phyloP scores from a whole-genome alignment of 2,113 vertebrate genomes.

The Prietella phreatophila region DNA sequence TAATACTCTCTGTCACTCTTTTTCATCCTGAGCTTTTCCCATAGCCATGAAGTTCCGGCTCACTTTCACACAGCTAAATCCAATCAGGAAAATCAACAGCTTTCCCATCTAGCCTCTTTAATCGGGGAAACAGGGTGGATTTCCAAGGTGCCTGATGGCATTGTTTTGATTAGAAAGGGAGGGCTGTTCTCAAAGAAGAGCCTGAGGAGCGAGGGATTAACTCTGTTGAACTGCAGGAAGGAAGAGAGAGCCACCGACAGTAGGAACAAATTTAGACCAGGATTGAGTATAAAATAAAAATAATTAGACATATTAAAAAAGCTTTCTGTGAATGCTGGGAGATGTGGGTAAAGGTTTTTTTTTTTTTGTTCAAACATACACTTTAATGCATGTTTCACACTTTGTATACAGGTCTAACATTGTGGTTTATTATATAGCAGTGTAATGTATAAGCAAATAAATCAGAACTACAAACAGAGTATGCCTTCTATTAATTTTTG shows the following conservation, averaged over 20 bases:
- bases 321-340: slow-evolving; percentile 54
- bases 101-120: slow-evolving; percentile 64
- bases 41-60: slow-evolving; percentile 47
- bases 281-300: slow-evolving; percentile 20
- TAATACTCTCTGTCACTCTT: slow-evolving; percentile 15
- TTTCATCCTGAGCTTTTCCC: slow-evolving; percentile 34
- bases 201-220: slow-evolving; percentile 67
- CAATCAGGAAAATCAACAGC: slow-evolving; percentile 72
- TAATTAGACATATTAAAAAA: background rate
- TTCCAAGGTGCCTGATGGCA: slow-evolving; percentile 64
- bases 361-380: slow-evolving; percentile 47
- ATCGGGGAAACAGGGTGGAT: slow-evolving; percentile 65
- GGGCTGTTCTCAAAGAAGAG: slow-evolving; percentile 69
- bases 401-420: background rate
- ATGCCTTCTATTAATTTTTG: background rate
- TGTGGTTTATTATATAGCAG: too few relatives aligned
- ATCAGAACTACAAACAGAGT: background rate
- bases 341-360: slow-evolving; percentile 61
- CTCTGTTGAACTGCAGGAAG: slow-evolving; percentile 65
- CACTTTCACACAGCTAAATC: slow-evolving; percentile 71
- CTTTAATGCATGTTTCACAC: slow-evolving; percentile 34
- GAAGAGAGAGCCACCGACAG: slow-evolving; percentile 62
- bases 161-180: slow-evolving; percentile 73
- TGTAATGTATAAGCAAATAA: too few relatives aligned
- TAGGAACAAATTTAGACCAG: slow-evolving; percentile 53